Conservation (phyloP, 2,113 vertebrate species). For the Platichthys stellatus region DNA sequence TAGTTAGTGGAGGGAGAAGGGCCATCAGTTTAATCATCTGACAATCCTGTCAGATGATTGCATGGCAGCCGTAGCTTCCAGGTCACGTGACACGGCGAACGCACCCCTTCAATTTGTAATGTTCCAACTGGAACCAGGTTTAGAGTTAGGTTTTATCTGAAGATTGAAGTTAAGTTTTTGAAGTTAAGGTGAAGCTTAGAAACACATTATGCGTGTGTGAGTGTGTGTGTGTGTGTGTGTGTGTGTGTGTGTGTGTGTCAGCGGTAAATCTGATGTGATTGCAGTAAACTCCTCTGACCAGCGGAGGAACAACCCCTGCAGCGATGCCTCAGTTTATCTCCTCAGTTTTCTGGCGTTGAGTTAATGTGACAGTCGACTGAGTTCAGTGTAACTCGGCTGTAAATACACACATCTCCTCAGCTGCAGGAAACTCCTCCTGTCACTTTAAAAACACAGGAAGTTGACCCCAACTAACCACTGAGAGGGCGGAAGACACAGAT, state of each 20-base stretch:
- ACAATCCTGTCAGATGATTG: no score
- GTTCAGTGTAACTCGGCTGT: slow-evolving; percentile 6
- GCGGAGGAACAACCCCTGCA: slow-evolving; percentile 21
- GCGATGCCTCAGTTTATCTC: slow-evolving; percentile 35
- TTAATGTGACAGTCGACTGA: slow-evolving; percentile 26
- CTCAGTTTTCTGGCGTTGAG: slow-evolving; percentile 21
- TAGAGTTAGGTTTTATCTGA: not conserved
- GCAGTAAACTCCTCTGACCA: slow-evolving; percentile 22
- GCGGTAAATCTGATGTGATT: slow-evolving; percentile 37
- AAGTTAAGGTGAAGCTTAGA: not conserved
- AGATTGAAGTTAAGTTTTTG: no score
- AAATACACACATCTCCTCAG: not conserved
- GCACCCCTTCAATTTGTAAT: no score
- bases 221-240: slow-evolving; percentile 4
- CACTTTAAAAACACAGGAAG: not conserved
- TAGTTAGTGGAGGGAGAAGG: not conserved
- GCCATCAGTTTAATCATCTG: not conserved
- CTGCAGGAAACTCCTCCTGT: not conserved
- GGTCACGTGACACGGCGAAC: no score
- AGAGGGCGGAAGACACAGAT: not conserved
- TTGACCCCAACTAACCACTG: not conserved
- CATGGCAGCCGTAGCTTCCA: no score
- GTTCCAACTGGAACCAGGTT: not conserved
- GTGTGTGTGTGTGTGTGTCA: not conserved
- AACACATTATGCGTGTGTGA: not conserved